Conservation (phyloP, 64 coral and sea anemone genomes). For the Actinia equina region DNA sequence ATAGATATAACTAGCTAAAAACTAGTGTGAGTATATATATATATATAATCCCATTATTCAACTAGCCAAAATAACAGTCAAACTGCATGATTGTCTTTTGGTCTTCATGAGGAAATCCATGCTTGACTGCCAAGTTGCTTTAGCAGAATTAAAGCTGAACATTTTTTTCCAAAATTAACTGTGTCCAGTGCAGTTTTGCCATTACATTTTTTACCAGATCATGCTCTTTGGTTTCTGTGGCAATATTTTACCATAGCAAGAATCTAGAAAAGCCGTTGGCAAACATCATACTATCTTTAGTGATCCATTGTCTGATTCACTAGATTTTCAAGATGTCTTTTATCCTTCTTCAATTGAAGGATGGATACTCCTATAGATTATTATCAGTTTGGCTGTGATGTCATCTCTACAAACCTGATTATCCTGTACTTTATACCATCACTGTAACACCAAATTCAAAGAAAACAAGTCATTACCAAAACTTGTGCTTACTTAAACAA, state of each 20-base stretch:
- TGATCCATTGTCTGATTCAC: not conserved
- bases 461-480: not conserved
- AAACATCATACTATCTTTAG: not conserved
- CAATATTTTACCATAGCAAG: not conserved
- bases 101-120: not conserved
- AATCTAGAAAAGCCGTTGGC: not conserved
- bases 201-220: not conserved
- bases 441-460: not conserved
- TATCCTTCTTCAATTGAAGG: slow-evolving; percentile 15
- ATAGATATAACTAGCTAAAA: no score
- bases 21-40: not conserved
- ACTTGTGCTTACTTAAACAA: not conserved
- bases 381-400: slow-evolving; percentile 5
- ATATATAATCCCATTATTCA: no score
- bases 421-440: not conserved
- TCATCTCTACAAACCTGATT: not conserved
- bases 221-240: slow-evolving; percentile 5
- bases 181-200: no score
- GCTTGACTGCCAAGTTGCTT: not conserved
- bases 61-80: no score
- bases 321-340: slow-evolving; percentile 1
- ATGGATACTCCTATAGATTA: slow-evolving; percentile 9
- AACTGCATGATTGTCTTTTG: no score
- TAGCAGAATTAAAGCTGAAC: no score
- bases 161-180: no score